These are phyloP conservation scores for Scomberomorus guttatus DNA, from an alignment of 2,797 vertebrate species.

Conservation along the genomic window DNA sequence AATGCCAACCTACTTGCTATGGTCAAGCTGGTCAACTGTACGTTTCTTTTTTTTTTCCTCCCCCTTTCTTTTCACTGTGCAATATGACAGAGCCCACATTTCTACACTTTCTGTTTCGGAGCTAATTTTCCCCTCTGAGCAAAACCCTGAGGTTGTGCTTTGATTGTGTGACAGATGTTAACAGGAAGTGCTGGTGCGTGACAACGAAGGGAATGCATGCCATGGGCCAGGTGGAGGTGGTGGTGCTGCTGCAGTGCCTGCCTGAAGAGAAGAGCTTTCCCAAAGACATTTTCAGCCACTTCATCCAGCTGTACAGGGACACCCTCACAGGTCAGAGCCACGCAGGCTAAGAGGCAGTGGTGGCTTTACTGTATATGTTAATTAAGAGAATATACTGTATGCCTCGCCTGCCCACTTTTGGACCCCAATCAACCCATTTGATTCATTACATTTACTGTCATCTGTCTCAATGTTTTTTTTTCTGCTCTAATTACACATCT, in stretches of 20 bases:
- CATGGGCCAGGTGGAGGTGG: constrained; percentile 95
- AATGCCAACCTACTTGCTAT: constrained; percentile 98
- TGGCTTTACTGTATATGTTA: background rate
- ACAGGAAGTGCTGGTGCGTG: constrained; percentile 99
- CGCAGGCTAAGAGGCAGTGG: background rate
- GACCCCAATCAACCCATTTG: background rate
- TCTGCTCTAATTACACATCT: background rate
- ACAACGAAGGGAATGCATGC: constrained; percentile 99
- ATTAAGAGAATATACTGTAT: background rate
- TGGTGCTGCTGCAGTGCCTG: constrained; percentile 95
- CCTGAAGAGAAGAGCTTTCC: constrained; percentile 98
- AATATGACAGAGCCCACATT: background rate
- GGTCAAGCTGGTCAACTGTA: constrained; percentile 99
- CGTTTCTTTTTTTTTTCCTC: constrained; percentile 48
- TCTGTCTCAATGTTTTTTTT: background rate
- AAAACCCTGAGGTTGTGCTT: constrained; percentile 18
- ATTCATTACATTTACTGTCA: background rate
- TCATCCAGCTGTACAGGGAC: constrained; percentile 97
- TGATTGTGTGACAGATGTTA: constrained; percentile 89
- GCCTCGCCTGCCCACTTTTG: background rate
- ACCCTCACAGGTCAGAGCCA: constrained; percentile 89
- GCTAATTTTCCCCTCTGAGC: background rate
- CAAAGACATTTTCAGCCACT: constrained; percentile 97
- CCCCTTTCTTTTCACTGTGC: background rate
- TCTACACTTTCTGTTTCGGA: background rate